Percentiles rank a stretch among this genome's conserved stretches.
These are phyloP conservation scores for Neosilurus mollespiculum DNA, from an alignment of 2,797 vertebrate species.

Conservation along the genomic window DNA sequence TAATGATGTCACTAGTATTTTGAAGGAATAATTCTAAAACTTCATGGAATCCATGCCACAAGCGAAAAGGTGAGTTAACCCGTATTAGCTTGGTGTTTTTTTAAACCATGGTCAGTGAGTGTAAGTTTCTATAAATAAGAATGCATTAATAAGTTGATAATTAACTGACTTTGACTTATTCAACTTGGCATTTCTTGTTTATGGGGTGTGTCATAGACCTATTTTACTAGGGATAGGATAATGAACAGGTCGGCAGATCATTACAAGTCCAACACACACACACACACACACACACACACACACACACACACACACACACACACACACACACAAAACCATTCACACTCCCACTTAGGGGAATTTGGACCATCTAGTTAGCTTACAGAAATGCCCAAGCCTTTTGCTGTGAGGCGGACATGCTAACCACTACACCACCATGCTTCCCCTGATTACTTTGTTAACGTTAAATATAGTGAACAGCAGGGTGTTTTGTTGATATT, in stretches of 20 bases:
- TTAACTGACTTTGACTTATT: background rate
- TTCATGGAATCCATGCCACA: background rate
- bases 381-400: too few relatives aligned
- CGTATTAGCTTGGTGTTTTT: background rate
- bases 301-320: too few relatives aligned
- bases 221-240: background rate
- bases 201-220: background rate
- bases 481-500: background rate
- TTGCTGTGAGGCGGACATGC: too few relatives aligned
- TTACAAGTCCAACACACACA: too few relatives aligned
- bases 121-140: background rate
- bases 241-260: too few relatives aligned
- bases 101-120: too few relatives aligned
- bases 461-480: background rate
- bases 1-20: background rate
- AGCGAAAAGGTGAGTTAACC: background rate
- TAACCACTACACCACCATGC: too few relatives aligned
- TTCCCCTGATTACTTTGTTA: background rate
- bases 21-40: background rate
- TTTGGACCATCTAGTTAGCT: too few relatives aligned
- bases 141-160: background rate
- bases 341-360: too few relatives aligned
- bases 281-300: too few relatives aligned
- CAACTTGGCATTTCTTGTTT: background rate
- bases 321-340: too few relatives aligned